Evolutionary conservation across 2,797 vertebrate genomes (phyloP), one percentile per base, ranked within the genome.

Genomic region (Chloroceryle amazona): DNA sequence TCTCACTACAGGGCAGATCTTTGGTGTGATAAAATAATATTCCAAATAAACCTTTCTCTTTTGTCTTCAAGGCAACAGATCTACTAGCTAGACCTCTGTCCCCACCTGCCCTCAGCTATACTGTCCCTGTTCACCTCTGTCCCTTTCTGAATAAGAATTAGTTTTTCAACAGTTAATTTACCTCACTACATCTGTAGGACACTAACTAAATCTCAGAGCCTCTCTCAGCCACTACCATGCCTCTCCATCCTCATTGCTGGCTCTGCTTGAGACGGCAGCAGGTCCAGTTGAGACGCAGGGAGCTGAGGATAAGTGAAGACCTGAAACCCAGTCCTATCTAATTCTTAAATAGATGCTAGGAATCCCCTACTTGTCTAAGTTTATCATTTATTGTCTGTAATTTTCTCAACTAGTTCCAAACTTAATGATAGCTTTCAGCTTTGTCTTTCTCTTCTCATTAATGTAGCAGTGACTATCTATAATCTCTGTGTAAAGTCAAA

Each of bases 401-500:
- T 95, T 94, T 96, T 81, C 73, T 84, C 44, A 91, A 37, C 73
- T 86, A 85, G 89, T 90, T 88, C 72, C 42, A 84, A 60, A 86
- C 74, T 58, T 94, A 93, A 73, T 85, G 78, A 92, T 39, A 80
- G 67, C 55, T 76, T 93, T 96, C 71, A 87, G 78, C 83, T 82
- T 82, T 79, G 63, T 35, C 75, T 73, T 90, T 85, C 83, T 89
- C 42, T 58, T 84, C 70, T 89, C 93, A 90, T 93, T 90, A 94
- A 81, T 0, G 0, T 79, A 60, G 26, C 47, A 63, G 46, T 79
- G 51, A 44, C 82, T 86, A 6, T 13, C 29, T 81, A 17, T 87
- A 76, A 91, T 91, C 78, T 70, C 74, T 71, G 20, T 11, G 4
- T 85, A 89, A 82, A 92, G 82, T 81, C 78, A 80, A 62, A 95